A percentile compares a stretch with the other conserved stretches of the same genome.
phyloP scores from a whole-genome alignment of 1,140 invertebrate genomes.

The Bombus sibiricus region DNA sequence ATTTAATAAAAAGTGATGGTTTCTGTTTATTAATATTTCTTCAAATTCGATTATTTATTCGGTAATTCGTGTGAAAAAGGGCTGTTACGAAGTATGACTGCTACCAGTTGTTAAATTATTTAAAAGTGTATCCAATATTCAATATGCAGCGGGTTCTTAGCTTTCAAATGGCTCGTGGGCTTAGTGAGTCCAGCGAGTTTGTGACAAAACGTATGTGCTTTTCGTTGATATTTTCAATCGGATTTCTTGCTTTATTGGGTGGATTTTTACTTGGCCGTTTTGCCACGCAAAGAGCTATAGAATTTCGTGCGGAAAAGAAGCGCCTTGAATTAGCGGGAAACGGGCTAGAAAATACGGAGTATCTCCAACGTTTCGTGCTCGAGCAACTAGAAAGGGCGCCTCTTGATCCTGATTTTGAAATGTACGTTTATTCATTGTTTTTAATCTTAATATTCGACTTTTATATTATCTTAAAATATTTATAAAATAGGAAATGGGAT shows the following conservation, averaged over 20 bases:
- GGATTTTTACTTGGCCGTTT: slow-evolving; percentile 82
- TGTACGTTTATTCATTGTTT: slow-evolving; percentile 1
- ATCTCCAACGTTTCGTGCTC: slow-evolving; percentile 69
- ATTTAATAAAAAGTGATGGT: background rate
- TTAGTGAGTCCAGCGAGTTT: slow-evolving; percentile 79
- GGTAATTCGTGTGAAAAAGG: background rate
- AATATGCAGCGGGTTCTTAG: slow-evolving; percentile 80
- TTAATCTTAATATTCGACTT: background rate
- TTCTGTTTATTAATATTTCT: background rate
- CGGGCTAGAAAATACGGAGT: slow-evolving; percentile 68
- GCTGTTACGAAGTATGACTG: background rate
- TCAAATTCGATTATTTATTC: background rate
- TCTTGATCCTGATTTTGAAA: slow-evolving; percentile 62
- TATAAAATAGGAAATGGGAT: slow-evolving; percentile 34
- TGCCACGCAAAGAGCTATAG: slow-evolving; percentile 73
- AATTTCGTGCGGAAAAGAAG: slow-evolving; percentile 68
- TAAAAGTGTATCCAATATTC: background rate
- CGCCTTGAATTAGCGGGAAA: slow-evolving; percentile 73
- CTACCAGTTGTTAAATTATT: background rate
- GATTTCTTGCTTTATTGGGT: slow-evolving; percentile 81
- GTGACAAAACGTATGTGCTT: slow-evolving; percentile 83
- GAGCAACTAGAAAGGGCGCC: slow-evolving; percentile 61
- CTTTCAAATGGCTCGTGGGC: slow-evolving; percentile 76
- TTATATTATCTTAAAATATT: background rate
- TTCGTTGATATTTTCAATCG: slow-evolving; percentile 80